Base-by-base conservation (phyloP, 2,797 vertebrate genomes). In the Bufotes viridis region DNA sequence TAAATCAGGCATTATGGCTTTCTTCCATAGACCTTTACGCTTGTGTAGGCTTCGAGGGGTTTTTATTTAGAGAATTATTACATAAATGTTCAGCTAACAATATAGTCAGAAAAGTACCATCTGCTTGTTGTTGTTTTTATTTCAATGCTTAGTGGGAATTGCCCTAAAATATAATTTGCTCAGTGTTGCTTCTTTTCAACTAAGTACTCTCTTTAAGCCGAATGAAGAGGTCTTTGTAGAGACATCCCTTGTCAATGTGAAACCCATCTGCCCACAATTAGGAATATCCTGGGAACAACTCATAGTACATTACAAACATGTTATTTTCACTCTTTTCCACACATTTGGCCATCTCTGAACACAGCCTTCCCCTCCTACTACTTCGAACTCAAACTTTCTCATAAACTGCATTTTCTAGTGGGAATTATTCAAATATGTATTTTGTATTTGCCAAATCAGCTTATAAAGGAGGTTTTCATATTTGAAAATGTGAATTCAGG, bases 241-340 rank as follows among this genome's bases (percentile, higher is more conserved):
- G 74, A 70, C 53, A 78, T 88, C 60, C 74, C 49, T 84, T 60
- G 65, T 84, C 81, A 74, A 78, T 69, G 79, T 79, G 51, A 78
- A 58, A 88, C 63, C 87, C 87, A 88, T 84, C 88, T 86, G 83
- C 84, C 88, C 84, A 82, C 88, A 49, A 42, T 86, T 86, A 76
- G 81, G 84, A 74, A 69, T 78, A 78, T 82, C 81, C 60, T 82
- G 61, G 78, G 72, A 58, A 63, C 65, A 29, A 81, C 70, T 63
- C 51, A 70, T 7, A 81, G 69, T 81, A 86, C 76, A 88, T 85
- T 81, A 82, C 57, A 76, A 86, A 78, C 53, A 86, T 89, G 79
- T 78, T 89, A 81, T 89, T 78, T 81, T 85, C 87, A 3, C 78
- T 76, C 26, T 69, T 57, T 82, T 89, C 79, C 53, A 86, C 58